A percentile compares a stretch with the other conserved stretches of the same genome.
phyloP scores from a whole-genome alignment of 1,140 invertebrate species.

The Prorops nasuta region DNA sequence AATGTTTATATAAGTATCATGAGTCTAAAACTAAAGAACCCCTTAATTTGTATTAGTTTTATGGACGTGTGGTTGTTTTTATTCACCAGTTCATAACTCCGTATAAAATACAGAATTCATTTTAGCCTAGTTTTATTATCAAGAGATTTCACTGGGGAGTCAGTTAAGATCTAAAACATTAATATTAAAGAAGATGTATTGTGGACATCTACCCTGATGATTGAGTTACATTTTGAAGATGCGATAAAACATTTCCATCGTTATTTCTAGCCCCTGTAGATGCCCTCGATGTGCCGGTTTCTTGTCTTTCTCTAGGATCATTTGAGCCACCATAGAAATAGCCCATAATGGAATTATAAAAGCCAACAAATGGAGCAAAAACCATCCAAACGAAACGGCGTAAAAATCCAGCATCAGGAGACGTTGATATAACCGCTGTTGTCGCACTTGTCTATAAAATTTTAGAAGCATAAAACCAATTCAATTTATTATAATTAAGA shows the following conservation, averaged over 20 bases:
- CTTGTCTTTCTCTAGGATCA: not conserved
- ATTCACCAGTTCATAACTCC: too few species aligned
- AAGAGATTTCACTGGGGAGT: too few species aligned
- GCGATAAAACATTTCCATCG: constrained; percentile 9
- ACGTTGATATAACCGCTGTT: constrained; percentile 26
- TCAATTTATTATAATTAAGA: not conserved
- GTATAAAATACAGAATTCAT: too few species aligned
- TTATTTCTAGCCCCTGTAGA: not conserved
- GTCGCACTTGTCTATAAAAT: constrained; percentile 30
- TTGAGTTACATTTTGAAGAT: constrained; percentile 18
- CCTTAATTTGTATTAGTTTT: too few species aligned
- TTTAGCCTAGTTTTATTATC: too few species aligned
- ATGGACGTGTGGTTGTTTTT: too few species aligned
- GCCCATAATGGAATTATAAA: constrained; percentile 40
- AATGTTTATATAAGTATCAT: not conserved
- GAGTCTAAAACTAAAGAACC: constrained; percentile 4
- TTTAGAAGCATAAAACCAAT: too few species aligned
- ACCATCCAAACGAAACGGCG: constrained; percentile 42
- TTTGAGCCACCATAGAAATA: constrained; percentile 33
- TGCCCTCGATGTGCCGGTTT: not conserved
- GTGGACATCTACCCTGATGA: constrained; percentile 34
- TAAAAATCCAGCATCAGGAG: constrained; percentile 31
- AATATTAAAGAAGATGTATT: too few species aligned
- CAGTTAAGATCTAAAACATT: too few species aligned
- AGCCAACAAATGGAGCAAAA: constrained; percentile 33